Base-by-base conservation (phyloP, 1,140 invertebrate genomes). In the Brachionus asplanchnoidis region DNA sequence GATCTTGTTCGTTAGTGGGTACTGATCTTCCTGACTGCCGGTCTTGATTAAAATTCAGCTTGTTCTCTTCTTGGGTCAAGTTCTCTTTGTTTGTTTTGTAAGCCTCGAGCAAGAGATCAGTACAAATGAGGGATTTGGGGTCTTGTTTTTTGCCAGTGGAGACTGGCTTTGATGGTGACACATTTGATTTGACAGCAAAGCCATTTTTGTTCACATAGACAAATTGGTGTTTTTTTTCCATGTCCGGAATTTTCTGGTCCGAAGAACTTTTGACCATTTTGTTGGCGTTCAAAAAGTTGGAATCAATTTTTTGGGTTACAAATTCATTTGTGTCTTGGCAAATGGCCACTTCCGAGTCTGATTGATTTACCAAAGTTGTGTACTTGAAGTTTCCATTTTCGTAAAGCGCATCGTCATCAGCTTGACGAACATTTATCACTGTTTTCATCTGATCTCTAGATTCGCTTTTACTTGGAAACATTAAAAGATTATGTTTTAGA, bases 61-160 rank as follows among this genome's bases (percentile, higher is more conserved):
- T 73, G 17, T 42, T n/a, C 1, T 73, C 68, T 2, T 73, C 36
- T 17, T 20, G n/a, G 6, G 14, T 82, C 17, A 60, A 12, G 65
- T 82, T 82, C 23, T 65, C 65, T 66, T 60, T 65, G 40, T 36
- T 82, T 32, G 53, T 65, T 82, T 82, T 82, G 32, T 82, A 60
- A 36, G 42, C 65, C 23, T 68, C 79, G 5, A 82, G 53, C 36
- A 82, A 32, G 20, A 68, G 53, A 14, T 82, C 79, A 65, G 79
- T 82, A 17, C 79, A 82, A 44, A 82, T 65, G 3, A 82, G 14
- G 4, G 79, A 26, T 11, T 32, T 26, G 1, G 12, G 26, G 3
- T 60, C 26, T 28, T 56, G 20, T 7, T 42, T 36, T 40, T 80
- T 79, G 36, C 53, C 20, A 2, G 28, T 2, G 23, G 1, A 4